phyloP scores from a whole-genome alignment of 2,113 vertebrate species.

The Xiphorhynchus elegans region DNA sequence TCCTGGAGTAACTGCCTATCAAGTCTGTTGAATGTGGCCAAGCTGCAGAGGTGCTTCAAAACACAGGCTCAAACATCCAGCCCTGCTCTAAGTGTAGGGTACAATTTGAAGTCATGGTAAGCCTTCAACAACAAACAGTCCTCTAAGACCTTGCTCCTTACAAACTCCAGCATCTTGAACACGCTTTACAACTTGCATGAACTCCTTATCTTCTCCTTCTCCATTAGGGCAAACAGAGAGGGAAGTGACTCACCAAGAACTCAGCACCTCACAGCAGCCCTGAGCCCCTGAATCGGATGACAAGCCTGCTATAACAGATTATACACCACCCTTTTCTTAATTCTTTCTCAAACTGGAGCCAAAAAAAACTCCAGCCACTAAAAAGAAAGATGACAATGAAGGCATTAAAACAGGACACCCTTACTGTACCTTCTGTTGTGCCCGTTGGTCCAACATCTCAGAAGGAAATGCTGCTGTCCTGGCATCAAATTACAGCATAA shows the following conservation, averaged over 20 bases:
- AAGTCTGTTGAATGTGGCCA: neutral
- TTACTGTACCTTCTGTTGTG: neutral
- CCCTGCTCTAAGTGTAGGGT: neutral
- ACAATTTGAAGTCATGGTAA: neutral
- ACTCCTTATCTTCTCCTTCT: neutral
- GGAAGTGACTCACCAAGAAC: neutral
- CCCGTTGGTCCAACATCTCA: neutral
- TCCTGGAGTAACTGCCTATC: neutral
- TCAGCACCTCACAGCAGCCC: neutral
- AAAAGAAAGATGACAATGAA: neutral
- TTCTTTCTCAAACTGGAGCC: neutral
- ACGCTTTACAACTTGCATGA: neutral
- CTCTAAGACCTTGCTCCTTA: neutral
- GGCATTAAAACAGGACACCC: neutral
- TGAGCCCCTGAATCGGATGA: neutral
- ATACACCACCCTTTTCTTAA: neutral
- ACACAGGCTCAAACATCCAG: neutral
- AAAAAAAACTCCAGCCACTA: no score
- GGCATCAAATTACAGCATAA: neutral
- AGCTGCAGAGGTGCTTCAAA: neutral
- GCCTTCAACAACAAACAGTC: neutral
- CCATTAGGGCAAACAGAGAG: neutral
- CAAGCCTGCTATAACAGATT: neutral
- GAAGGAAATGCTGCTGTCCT: neutral
- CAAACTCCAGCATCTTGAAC: neutral